phyloP scores from a whole-genome alignment of 2,797 vertebrate genomes.

The Xyrichtys novacula region DNA sequence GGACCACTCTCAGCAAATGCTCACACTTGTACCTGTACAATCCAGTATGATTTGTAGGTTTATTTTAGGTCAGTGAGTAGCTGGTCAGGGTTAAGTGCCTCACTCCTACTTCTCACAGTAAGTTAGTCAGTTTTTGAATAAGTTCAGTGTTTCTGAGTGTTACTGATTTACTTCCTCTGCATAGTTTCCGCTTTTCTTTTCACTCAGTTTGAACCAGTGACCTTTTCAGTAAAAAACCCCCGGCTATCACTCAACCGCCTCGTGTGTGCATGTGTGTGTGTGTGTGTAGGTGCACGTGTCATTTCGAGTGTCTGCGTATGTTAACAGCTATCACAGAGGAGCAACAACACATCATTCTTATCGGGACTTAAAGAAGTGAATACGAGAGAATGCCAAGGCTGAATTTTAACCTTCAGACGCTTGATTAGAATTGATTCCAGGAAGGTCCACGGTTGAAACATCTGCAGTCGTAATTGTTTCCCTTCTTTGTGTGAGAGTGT shows the following conservation, averaged over 20 bases:
- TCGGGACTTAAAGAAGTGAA: constrained; percentile 30
- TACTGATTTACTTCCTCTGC: not conserved
- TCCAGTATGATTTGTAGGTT: constrained; percentile 11
- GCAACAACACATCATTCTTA: constrained; percentile 4
- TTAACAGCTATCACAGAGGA: too few species aligned
- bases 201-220: constrained; percentile 15
- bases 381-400: constrained; percentile 31
- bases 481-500: constrained; percentile 32
- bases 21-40: constrained; percentile 21
- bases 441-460: constrained; percentile 58
- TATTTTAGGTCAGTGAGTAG: constrained; percentile 8
- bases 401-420: constrained; percentile 60
- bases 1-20: constrained; percentile 1
- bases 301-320: not conserved
- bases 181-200: not conserved
- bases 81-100: constrained; percentile 24
- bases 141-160: constrained; percentile 23
- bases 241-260: constrained; percentile 6
- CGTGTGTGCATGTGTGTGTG: not conserved
- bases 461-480: constrained; percentile 66
- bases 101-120: constrained; percentile 17
- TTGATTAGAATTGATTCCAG: constrained; percentile 71
- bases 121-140: constrained; percentile 14
- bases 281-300: not conserved
- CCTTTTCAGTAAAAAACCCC: constrained; percentile 15